A percentile compares a stretch with the other conserved stretches of the same genome.
phyloP scores from a whole-genome alignment of 2,113 vertebrate species.

The Formicarius rufipectus region DNA sequence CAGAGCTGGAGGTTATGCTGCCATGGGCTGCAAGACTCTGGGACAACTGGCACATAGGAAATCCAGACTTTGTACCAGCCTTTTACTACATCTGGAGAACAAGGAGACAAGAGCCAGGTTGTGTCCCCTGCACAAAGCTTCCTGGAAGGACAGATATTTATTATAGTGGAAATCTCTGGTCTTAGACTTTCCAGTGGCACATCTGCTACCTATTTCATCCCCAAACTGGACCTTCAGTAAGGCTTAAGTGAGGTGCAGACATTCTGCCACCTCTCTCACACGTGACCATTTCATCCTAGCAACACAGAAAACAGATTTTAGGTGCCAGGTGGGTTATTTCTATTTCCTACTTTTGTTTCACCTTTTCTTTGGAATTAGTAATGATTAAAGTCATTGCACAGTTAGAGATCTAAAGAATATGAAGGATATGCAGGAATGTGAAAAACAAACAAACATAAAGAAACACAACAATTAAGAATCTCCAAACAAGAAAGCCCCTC shows the following conservation, averaged over 20 bases:
- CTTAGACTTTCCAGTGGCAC: not conserved
- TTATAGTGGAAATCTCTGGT: not conserved
- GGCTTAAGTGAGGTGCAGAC: not conserved
- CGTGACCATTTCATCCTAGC: not conserved
- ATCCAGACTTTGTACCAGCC: not conserved
- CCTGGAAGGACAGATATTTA: not conserved
- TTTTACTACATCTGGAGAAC: not conserved
- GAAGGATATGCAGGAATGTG: not conserved
- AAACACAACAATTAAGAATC: not conserved
- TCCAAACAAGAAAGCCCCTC: not conserved
- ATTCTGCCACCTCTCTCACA: not conserved
- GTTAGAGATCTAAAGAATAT: slow-evolving; percentile 13
- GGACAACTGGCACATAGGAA: not conserved
- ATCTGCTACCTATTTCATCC: not conserved
- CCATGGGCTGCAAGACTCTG: not conserved
- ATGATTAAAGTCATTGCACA: slow-evolving; percentile 14
- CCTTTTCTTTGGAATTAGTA: slow-evolving; percentile 34
- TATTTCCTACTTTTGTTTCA: not conserved
- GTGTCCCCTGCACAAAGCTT: not conserved
- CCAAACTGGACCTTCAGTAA: not conserved
- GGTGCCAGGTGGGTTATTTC: not conserved
- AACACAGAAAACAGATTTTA: not conserved
- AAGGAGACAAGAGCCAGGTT: not conserved
- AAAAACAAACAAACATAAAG: not conserved
- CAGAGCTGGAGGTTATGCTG: not conserved